Conservation (phyloP, 2,113 vertebrate genomes). For the Pollachius pollachius region DNA sequence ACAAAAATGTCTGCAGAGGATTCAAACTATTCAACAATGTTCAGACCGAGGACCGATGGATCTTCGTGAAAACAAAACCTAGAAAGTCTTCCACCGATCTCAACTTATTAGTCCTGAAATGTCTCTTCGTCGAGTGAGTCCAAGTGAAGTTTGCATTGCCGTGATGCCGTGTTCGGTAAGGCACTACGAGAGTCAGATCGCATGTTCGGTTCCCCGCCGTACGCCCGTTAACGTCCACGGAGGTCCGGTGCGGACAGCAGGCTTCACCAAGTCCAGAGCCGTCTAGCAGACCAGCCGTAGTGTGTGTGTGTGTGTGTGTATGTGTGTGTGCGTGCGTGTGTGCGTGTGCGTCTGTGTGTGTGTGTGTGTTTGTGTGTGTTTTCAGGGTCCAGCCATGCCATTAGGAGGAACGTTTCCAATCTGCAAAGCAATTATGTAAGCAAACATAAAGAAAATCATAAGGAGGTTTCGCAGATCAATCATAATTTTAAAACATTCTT, state of each 20-base stretch:
- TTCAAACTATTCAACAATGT: conserved; percentile 63
- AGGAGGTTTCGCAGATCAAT: too few relatives aligned
- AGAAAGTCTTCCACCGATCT: conserved; percentile 14
- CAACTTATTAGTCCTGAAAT: background rate
- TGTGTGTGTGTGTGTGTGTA: conserved; percentile 21
- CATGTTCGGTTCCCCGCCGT: conserved; percentile 78
- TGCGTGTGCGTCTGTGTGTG: background rate
- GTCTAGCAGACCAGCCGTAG: conserved; percentile 67
- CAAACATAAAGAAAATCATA: too few relatives aligned
- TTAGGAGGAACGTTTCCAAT: too few relatives aligned
- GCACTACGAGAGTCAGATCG: conserved; percentile 87
- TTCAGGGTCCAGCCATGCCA: too few relatives aligned
- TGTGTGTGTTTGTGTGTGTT: too few relatives aligned
- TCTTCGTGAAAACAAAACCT: conserved; percentile 74
- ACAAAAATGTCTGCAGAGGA: conserved; percentile 66
- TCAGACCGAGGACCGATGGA: conserved; percentile 89
- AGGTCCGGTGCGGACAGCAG: conserved; percentile 73
- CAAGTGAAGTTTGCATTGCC: conserved; percentile 89
- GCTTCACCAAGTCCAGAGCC: conserved; percentile 77
- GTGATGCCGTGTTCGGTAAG: conserved; percentile 92
- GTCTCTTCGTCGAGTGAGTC: conserved; percentile 72
- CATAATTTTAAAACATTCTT: too few relatives aligned
- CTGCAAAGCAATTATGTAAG: too few relatives aligned
- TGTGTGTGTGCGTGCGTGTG: background rate
- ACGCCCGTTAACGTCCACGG: conserved; percentile 53